These are phyloP conservation scores for Drosophila mettleri DNA, from an alignment of 2,888 invertebrate genomes.

Conservation along the genomic window DNA sequence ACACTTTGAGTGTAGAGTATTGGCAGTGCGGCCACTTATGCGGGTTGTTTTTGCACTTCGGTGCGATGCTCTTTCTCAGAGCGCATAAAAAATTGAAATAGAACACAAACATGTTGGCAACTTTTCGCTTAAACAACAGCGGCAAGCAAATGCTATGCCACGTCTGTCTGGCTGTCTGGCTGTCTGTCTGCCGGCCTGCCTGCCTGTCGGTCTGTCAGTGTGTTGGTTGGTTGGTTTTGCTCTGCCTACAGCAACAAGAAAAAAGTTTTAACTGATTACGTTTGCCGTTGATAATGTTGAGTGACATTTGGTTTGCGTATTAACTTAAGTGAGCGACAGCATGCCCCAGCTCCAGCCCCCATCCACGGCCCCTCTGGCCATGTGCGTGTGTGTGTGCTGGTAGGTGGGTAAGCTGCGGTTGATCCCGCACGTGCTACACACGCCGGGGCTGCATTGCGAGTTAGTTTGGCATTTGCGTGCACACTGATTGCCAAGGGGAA, in stretches of 20 bases:
- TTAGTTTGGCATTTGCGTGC: conserved; percentile 63
- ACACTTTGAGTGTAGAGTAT: conserved; percentile 17
- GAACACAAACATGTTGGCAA: conserved; percentile 72
- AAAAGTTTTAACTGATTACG: conserved; percentile 78
- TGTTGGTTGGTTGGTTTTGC: conserved; percentile 36
- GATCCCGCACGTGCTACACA: conserved; percentile 18
- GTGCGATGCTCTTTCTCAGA: conserved; percentile 45
- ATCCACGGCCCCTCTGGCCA: conserved; percentile 3
- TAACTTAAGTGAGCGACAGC: conserved; percentile 78
- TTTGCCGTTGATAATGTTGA: conserved; percentile 80
- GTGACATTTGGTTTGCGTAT: conserved; percentile 81
- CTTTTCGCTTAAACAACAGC: conserved; percentile 58
- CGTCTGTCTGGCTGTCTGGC: conserved; percentile 4
- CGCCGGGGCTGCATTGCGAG: conserved; percentile 37
- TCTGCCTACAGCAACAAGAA: conserved; percentile 50
- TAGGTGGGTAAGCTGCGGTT: conserved; percentile 32
- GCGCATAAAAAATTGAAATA: conserved; percentile 70
- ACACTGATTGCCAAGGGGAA: conserved; percentile 68
- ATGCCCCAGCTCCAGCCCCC: conserved; percentile 12
- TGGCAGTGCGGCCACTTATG: conserved; percentile 24
- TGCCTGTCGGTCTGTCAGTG: conserved; percentile 15
- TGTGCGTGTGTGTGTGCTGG: conserved; percentile 11
- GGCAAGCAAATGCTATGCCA: conserved; percentile 17
- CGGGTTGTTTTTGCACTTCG: conserved; percentile 47
- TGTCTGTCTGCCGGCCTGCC: neutral